Percentiles rank a stretch among this genome's conserved stretches.
These are phyloP conservation scores for Aphaenogaster ashmeadi DNA, from an alignment of 1,140 invertebrate genomes.

Conservation along the genomic window DNA sequence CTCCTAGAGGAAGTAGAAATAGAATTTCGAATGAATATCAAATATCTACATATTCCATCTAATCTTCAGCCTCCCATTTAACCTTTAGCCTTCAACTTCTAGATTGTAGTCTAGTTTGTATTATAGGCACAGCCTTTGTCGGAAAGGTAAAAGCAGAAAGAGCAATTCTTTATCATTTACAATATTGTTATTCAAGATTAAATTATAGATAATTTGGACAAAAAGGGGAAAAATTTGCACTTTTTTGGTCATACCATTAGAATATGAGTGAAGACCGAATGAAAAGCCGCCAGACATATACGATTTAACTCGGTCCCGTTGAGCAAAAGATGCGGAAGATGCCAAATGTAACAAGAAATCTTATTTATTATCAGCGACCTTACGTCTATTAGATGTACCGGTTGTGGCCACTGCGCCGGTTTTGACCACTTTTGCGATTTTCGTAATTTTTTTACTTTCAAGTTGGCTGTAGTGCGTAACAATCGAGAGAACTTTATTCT, in stretches of 20 bases:
- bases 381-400: too few relatives aligned
- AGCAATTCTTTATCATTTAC: not conserved
- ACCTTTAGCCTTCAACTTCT: not conserved
- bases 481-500: too few relatives aligned
- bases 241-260: not conserved
- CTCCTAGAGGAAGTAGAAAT: not conserved
- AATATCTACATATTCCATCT: not conserved
- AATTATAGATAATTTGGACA: not conserved
- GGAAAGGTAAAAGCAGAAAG: not conserved
- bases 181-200: constrained; percentile 20
- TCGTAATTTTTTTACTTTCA: too few relatives aligned
- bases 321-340: not conserved
- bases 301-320: not conserved
- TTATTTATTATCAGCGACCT: not conserved
- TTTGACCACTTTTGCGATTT: too few relatives aligned
- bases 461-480: too few relatives aligned
- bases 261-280: not conserved
- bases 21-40: not conserved
- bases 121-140: not conserved
- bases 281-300: not conserved
- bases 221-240: not conserved
- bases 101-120: not conserved
- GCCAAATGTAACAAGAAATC: not conserved
- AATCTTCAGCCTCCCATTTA: not conserved
- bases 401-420: too few relatives aligned